Percentiles rank a stretch among this genome's conserved stretches.
These are phyloP conservation scores for Diabrotica undecimpunctata DNA, from an alignment of 1,140 invertebrate species.

Conservation along the genomic window DNA sequence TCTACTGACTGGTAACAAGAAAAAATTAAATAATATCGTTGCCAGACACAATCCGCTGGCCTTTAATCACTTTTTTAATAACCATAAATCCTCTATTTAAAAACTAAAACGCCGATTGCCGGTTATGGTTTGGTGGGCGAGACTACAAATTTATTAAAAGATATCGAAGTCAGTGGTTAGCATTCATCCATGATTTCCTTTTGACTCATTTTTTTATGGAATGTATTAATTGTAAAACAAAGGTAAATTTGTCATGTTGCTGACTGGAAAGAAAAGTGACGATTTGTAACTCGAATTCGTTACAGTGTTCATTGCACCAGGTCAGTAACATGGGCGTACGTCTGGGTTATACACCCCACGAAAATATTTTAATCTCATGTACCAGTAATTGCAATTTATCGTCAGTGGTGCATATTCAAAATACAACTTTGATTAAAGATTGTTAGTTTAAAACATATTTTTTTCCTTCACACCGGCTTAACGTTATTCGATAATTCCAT, in stretches of 20 bases:
- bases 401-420: no score
- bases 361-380: no score
- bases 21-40: conserved; percentile 23
- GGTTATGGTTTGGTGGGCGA: conserved; percentile 17
- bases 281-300: neutral
- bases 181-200: conserved; percentile 21
- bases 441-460: no score
- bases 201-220: conserved; percentile 11
- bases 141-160: conserved; percentile 22
- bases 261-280: no score
- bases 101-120: conserved; percentile 14
- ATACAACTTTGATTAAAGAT: no score
- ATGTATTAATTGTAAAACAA: neutral
- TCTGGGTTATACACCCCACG: no score
- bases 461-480: no score
- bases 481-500: no score
- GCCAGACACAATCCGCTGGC: conserved; percentile 13
- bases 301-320: neutral
- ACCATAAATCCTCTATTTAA: conserved; percentile 21
- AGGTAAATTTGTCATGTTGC: no score
- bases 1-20: neutral
- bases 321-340: conserved; percentile 1
- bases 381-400: no score
- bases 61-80: conserved; percentile 18
- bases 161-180: conserved; percentile 10